phyloP scores from a whole-genome alignment of 1,140 invertebrate genomes.

The Ostrea denselamellosa region DNA sequence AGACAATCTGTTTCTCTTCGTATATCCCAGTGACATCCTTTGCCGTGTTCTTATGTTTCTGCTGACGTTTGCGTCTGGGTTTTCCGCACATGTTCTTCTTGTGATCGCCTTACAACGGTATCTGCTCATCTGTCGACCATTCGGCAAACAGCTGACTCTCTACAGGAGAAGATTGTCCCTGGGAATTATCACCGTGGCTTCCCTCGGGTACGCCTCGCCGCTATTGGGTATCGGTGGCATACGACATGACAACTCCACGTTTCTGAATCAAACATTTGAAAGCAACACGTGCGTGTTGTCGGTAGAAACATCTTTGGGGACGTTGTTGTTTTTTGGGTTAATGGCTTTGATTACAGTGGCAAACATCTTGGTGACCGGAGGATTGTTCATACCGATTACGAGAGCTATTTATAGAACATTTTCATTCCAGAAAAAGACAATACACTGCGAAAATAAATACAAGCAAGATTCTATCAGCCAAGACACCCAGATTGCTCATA shows the following conservation, averaged over 20 bases:
- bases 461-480: background rate
- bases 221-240: constrained; percentile 19
- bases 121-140: constrained; percentile 30
- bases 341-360: constrained; percentile 6
- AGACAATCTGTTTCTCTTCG: constrained; percentile 26
- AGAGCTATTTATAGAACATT: constrained; percentile 21
- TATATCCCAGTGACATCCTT: background rate
- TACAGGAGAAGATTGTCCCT: constrained; percentile 12
- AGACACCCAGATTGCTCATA: background rate
- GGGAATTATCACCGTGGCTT: background rate
- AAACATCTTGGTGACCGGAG: background rate
- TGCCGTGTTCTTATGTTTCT: constrained; percentile 34
- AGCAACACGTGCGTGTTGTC: constrained; percentile 20
- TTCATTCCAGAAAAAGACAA: background rate
- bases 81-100: constrained; percentile 23
- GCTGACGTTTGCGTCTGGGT: background rate
- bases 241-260: background rate
- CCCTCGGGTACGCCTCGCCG: constrained; percentile 1
- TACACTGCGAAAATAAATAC: background rate
- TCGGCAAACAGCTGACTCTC: constrained; percentile 33
- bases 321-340: background rate
- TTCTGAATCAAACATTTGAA: constrained; percentile 23
- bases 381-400: background rate
- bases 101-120: background rate
- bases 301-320: background rate